These are phyloP conservation scores for Chromoteleia sp. DNA, from an alignment of 2,888 invertebrate genomes.

Conservation along the genomic window DNA sequence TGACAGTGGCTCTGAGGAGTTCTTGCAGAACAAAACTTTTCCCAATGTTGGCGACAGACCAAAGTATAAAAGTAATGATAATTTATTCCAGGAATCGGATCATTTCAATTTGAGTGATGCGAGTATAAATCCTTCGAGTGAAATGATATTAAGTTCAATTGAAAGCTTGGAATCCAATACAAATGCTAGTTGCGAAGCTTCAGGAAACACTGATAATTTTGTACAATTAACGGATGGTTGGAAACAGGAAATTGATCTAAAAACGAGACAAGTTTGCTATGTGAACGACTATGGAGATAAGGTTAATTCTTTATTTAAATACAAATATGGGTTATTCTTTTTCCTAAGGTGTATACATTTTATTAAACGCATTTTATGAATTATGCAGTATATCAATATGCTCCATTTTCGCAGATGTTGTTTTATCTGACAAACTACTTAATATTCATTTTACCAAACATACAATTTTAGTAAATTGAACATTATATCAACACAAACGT, in stretches of 20 bases:
- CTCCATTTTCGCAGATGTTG: too few species aligned
- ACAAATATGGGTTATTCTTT: too few species aligned
- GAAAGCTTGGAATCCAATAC: conserved; percentile 74
- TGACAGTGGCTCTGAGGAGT: conserved; percentile 79
- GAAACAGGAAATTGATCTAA: conserved; percentile 83
- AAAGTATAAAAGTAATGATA: conserved; percentile 69
- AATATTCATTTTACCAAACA: too few species aligned
- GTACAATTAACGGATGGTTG: conserved; percentile 84
- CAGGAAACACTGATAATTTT: conserved; percentile 73
- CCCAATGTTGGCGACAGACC: conserved; percentile 69
- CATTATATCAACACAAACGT: too few species aligned
- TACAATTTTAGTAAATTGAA: too few species aligned
- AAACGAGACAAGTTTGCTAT: conserved; percentile 85
- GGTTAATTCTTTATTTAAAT: conserved; percentile 79
- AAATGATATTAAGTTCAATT: conserved; percentile 76
- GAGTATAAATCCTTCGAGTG: conserved; percentile 75
- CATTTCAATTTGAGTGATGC: conserved; percentile 43
- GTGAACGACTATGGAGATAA: conserved; percentile 85
- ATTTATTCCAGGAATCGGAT: conserved; percentile 34
- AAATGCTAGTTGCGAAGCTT: conserved; percentile 72
- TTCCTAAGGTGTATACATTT: too few species aligned
- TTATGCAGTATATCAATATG: too few species aligned
- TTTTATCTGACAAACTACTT: too few species aligned
- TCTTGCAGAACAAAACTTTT: conserved; percentile 76
- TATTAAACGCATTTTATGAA: too few species aligned